Evolutionary conservation across 2,797 vertebrate genomes (phyloP).

Genomic region (Tarsius wallacei): DNA sequence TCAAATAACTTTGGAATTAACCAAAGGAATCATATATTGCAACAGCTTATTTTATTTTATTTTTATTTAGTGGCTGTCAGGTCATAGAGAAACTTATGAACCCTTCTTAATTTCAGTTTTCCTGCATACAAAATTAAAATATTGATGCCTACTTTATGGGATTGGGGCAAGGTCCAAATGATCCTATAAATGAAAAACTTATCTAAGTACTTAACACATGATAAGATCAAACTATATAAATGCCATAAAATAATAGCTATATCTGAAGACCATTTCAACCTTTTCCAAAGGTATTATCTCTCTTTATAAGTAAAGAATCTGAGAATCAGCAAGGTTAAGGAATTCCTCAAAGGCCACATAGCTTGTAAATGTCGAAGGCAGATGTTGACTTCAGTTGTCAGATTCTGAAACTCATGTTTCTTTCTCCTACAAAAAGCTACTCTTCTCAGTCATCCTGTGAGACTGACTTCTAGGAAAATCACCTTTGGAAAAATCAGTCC

Average conservation of each 20-base stretch:
- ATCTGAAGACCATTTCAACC: not conserved
- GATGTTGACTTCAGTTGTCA: not conserved
- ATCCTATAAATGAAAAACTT: not conserved
- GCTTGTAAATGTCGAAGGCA: not conserved
- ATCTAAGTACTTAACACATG: not conserved
- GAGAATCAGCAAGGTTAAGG: not conserved
- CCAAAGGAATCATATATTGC: not conserved
- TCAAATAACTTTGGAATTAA: not conserved
- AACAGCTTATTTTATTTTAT: not conserved
- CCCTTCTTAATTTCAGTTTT: not conserved
- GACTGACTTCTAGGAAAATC: not conserved
- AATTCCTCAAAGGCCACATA: constrained; percentile 2
- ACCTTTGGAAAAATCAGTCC: constrained; percentile 9
- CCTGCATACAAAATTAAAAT: not conserved
- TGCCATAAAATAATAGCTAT: not conserved
- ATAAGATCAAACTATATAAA: not conserved
- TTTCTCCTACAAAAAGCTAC: not conserved
- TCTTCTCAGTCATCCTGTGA: not conserved
- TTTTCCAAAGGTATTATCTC: not conserved
- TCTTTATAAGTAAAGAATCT: not conserved
- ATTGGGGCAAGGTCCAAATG: not conserved
- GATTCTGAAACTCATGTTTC: constrained; percentile 27
- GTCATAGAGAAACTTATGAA: not conserved
- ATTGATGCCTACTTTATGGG: not conserved
- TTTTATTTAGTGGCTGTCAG: not conserved